Conservation (phyloP, 2,888 invertebrate species). For the Hydrotaea cyrtoneurina region DNA sequence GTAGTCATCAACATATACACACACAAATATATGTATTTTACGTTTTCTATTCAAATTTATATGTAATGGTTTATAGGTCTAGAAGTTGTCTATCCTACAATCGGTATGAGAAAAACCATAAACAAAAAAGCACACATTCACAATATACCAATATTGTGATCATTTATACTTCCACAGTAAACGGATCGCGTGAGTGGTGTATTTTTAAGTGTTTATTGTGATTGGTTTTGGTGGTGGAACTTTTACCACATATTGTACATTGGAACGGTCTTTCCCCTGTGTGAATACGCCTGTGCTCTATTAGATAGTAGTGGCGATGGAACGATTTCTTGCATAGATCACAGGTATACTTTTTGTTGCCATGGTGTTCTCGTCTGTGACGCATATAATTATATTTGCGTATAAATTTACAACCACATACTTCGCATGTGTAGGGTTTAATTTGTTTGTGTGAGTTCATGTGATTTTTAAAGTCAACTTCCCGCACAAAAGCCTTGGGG, state of each 20-base stretch:
- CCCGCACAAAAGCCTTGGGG: conserved; percentile 91
- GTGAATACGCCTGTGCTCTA: conserved; percentile 93
- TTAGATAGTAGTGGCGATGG: conserved; percentile 92
- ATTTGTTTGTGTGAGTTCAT: conserved; percentile 92
- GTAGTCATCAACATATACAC: conserved; percentile 63
- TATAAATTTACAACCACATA: conserved; percentile 94
- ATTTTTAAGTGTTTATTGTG: conserved; percentile 95
- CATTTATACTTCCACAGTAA: conserved; percentile 87
- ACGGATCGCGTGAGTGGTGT: conserved; percentile 93
- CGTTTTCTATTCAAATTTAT: conserved; percentile 6
- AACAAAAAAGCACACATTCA: conserved; percentile 35
- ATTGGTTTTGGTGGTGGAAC: conserved; percentile 93
- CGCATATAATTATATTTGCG: conserved; percentile 93
- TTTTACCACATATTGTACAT: conserved; percentile 94
- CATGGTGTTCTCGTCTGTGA: conserved; percentile 92
- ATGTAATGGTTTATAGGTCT: conserved; percentile 25
- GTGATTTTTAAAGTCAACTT: conserved; percentile 90
- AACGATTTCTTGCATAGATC: conserved; percentile 90
- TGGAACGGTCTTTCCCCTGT: conserved; percentile 89
- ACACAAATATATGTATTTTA: conserved; percentile 53
- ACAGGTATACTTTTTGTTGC: conserved; percentile 89
- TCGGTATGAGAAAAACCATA: conserved; percentile 37
- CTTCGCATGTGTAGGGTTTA: conserved; percentile 92
- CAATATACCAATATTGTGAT: conserved; percentile 1
- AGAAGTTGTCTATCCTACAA: conserved; percentile 55